A percentile compares a stretch with the other conserved stretches of the same genome.
Conservation (phyloP, 2,113 vertebrate genomes). For the Neoarius graeffei region DNA sequence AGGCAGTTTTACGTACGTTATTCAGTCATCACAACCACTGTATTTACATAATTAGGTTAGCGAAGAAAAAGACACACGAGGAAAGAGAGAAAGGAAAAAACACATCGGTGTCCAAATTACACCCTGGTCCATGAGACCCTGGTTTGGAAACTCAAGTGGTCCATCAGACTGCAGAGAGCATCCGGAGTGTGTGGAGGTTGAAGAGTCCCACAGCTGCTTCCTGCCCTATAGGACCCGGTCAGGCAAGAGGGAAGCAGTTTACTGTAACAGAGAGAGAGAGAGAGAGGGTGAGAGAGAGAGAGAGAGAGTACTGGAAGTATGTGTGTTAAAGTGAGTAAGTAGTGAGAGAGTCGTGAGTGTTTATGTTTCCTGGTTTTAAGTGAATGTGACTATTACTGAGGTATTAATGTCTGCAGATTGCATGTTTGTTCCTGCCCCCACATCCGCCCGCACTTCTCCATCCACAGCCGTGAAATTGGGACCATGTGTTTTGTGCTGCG, state of each 20-base stretch:
- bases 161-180: constrained; percentile 33
- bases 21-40: constrained; percentile 11
- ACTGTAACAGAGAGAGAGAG: constrained; percentile 37
- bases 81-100: constrained; percentile 2
- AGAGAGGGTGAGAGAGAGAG: neutral
- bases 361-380: constrained; percentile 60
- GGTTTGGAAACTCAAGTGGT: constrained; percentile 43
- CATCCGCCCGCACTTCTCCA: constrained; percentile 60
- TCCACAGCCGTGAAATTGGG: constrained; percentile 73
- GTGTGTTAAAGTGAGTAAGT: constrained; percentile 11
- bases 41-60: constrained; percentile 12
- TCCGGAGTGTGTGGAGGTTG: constrained; percentile 7
- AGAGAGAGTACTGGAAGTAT: constrained; percentile 31
- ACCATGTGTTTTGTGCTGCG: constrained; percentile 68
- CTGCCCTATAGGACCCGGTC: constrained; percentile 37
- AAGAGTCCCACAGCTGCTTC: constrained; percentile 41
- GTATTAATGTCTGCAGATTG: constrained; percentile 66
- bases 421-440: constrained; percentile 61
- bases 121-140: constrained; percentile 29
- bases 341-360: constrained; percentile 12
- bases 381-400: constrained; percentile 61
- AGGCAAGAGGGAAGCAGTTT: constrained; percentile 39
- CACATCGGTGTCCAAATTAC: constrained; percentile 38
- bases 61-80: constrained; percentile 4
- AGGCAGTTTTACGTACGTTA: constrained; percentile 36